A percentile compares a stretch with the other conserved stretches of the same genome.
Evolutionary conservation across 2,797 vertebrate genomes (phyloP).

Genomic region (Enteromius afrohamiltoni): DNA sequence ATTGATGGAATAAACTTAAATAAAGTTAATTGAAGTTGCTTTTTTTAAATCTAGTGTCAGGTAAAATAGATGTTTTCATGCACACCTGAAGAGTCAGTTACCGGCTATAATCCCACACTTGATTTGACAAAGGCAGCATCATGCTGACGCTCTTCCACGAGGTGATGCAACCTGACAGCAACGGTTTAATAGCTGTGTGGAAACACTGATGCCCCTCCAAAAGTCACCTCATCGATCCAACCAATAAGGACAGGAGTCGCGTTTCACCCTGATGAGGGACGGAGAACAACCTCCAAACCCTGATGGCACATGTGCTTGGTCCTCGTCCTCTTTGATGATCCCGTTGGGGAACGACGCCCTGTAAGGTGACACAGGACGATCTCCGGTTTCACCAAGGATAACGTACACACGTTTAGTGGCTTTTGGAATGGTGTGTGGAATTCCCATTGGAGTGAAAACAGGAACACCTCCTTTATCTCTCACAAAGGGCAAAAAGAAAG

Average conservation of each 20-base stretch:
- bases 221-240: constrained; percentile 57
- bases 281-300: constrained; percentile 28
- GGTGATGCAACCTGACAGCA: constrained; percentile 50
- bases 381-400: constrained; percentile 42
- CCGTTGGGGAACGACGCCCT: constrained; percentile 26
- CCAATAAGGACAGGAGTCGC: constrained; percentile 49
- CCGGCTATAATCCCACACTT: neutral
- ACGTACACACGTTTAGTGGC: constrained; percentile 46
- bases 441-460: constrained; percentile 38
- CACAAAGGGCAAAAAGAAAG: constrained; percentile 34
- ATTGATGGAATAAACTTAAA: neutral
- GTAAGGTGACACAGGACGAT: constrained; percentile 53
- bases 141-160: constrained; percentile 5
- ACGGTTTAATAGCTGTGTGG: constrained; percentile 38
- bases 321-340: constrained; percentile 62
- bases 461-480: constrained; percentile 17
- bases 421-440: constrained; percentile 40
- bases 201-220: constrained; percentile 37
- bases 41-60: constrained; percentile 2
- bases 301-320: constrained; percentile 56
- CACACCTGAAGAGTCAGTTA: neutral
- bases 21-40: neutral
- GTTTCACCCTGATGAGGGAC: constrained; percentile 49
- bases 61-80: neutral
- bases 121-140: constrained; percentile 13